phyloP scores from a whole-genome alignment of 2,113 vertebrate genomes.

The Ammospiza nelsoni region DNA sequence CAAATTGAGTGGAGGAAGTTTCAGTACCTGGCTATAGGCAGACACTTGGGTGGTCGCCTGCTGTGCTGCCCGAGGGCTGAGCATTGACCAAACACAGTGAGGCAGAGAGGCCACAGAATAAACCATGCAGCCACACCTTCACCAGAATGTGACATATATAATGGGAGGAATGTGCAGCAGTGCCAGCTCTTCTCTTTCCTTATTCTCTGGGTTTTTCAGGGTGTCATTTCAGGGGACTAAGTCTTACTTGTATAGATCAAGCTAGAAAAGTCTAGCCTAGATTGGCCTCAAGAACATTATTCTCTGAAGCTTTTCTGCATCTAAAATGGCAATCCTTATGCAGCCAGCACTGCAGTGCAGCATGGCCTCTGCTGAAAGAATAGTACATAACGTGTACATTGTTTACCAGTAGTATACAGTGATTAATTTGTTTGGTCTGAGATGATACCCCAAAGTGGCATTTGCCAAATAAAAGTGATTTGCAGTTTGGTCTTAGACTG shows the following conservation, averaged over 20 bases:
- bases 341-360: neutral
- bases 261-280: neutral
- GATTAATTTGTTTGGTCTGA: neutral
- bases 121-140: neutral
- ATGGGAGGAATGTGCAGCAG: neutral
- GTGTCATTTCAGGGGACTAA: fast-evolving
- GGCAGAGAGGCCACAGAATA: neutral
- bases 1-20: neutral
- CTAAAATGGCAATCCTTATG: neutral
- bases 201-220: neutral
- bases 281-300: neutral
- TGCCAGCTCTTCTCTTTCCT: neutral
- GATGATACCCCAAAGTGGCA: neutral
- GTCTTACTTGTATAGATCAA: neutral
- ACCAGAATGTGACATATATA: neutral
- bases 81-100: neutral
- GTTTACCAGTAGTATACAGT: neutral
- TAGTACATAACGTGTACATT: neutral
- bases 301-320: neutral
- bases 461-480: neutral
- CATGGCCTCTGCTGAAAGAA: neutral
- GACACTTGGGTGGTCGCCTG: neutral
- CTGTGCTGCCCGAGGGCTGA: neutral
- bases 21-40: neutral
- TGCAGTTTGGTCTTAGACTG: neutral